Evolutionary conservation across 2,113 vertebrate genomes (phyloP).

Genomic region (Meles meles): DNA sequence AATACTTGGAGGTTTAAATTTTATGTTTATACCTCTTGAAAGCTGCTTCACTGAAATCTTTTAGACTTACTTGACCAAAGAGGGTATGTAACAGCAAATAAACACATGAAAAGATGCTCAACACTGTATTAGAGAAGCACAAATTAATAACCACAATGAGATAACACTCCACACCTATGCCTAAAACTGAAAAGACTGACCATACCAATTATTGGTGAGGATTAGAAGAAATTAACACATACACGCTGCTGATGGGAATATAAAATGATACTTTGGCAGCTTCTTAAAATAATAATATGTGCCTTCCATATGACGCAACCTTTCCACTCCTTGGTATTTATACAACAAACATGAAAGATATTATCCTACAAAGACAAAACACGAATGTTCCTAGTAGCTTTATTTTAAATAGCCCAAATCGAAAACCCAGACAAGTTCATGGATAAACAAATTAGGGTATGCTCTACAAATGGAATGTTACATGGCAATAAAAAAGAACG

Average conservation of each 20-base stretch:
- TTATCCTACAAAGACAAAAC: not conserved
- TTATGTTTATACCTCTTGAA: not conserved
- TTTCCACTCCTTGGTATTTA: not conserved
- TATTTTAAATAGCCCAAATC: not conserved
- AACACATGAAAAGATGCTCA: not conserved
- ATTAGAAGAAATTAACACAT: not conserved
- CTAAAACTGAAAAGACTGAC: not conserved
- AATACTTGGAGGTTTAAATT: not conserved
- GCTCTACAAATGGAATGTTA: not conserved
- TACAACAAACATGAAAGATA: not conserved
- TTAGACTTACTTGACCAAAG: not conserved
- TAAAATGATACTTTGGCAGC: not conserved
- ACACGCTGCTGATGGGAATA: not conserved
- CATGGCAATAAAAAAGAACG: not conserved
- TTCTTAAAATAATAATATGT: not conserved
- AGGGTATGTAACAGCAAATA: not conserved
- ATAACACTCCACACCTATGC: not conserved
- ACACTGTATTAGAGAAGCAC: not conserved
- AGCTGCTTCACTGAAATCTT: not conserved
- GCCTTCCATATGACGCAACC: not conserved
- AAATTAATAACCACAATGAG: not conserved
- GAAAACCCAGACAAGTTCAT: not conserved
- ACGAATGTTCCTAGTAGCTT: not conserved
- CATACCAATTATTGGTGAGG: not conserved
- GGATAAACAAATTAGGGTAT: not conserved